Conservation (phyloP, 1,140 invertebrate genomes). For the Dysdera silvatica region DNA sequence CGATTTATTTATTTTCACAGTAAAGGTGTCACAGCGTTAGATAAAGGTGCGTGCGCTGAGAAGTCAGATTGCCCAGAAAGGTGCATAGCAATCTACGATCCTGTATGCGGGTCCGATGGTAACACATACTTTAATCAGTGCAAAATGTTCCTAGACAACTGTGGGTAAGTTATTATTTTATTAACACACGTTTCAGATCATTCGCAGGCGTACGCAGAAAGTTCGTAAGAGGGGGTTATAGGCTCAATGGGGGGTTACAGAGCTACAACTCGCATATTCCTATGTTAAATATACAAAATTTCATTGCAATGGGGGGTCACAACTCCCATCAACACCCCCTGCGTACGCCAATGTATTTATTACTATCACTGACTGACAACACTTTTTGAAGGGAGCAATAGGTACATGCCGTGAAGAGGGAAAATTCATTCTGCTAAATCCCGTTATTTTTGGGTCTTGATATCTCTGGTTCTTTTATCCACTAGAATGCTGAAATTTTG, state of each 20-base stretch:
- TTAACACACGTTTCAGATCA: too few species aligned
- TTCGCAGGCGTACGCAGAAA: too few species aligned
- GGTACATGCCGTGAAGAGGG: too few species aligned
- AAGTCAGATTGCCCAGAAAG: constrained; percentile 81
- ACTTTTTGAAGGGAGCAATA: too few species aligned
- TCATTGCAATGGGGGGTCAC: neutral
- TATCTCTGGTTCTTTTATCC: too few species aligned
- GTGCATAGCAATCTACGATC: constrained; percentile 77
- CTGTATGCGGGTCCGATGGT: constrained; percentile 85
- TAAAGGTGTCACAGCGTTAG: constrained; percentile 32
- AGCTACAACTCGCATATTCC: neutral
- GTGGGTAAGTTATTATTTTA: constrained; percentile 60
- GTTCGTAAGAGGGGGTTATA: neutral
- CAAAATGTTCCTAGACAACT: constrained; percentile 84
- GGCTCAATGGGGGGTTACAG: neutral
- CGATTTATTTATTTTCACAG: neutral
- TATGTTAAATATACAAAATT: neutral
- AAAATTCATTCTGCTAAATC: too few species aligned
- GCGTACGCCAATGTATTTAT: too few species aligned
- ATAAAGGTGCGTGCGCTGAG: constrained; percentile 59
- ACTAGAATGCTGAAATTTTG: too few species aligned
- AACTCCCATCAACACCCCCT: neutral
- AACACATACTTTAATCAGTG: constrained; percentile 84
- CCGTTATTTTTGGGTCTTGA: too few species aligned
- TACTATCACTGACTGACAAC: too few species aligned